A percentile compares a stretch with the other conserved stretches of the same genome.
phyloP scores from a whole-genome alignment of 2,797 vertebrate genomes.

The Sebastes steindachneri region DNA sequence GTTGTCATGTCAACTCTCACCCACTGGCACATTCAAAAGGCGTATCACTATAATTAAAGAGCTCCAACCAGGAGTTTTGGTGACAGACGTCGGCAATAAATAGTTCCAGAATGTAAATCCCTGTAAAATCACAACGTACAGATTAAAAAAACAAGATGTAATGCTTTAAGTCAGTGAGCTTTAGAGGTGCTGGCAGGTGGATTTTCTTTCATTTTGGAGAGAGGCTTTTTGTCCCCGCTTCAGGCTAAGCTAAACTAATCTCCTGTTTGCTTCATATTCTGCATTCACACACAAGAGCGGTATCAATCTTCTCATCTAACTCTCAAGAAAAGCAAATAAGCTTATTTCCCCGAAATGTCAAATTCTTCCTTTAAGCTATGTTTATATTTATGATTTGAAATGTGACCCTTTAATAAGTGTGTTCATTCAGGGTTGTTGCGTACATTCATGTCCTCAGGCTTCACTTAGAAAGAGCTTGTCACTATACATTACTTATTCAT shows the following conservation, averaged over 20 bases:
- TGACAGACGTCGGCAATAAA: not conserved
- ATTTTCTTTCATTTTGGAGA: too few species aligned
- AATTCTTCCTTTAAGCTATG: not conserved
- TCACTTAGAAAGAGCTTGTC: not conserved
- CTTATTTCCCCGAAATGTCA: too few species aligned
- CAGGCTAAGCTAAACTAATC: not conserved
- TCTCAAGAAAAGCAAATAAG: not conserved
- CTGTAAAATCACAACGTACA: not conserved
- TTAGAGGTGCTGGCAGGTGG: not conserved
- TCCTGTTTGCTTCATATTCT: not conserved
- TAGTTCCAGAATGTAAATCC: not conserved
- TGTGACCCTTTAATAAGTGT: not conserved
- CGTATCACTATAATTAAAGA: not conserved
- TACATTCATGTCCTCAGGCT: not conserved
- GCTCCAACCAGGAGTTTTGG: not conserved
- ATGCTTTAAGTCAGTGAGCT: not conserved
- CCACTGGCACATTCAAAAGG: not conserved
- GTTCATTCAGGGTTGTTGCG: not conserved
- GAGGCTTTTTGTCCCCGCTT: too few species aligned
- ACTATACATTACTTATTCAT: not conserved
- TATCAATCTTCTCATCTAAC: not conserved
- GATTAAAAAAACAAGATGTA: not conserved
- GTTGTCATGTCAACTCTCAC: not conserved
- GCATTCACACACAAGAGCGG: too few species aligned
- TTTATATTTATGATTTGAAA: not conserved